Evolutionary conservation across 2,888 invertebrate species (phyloP).

Genomic region (Eledona agricola): DNA sequence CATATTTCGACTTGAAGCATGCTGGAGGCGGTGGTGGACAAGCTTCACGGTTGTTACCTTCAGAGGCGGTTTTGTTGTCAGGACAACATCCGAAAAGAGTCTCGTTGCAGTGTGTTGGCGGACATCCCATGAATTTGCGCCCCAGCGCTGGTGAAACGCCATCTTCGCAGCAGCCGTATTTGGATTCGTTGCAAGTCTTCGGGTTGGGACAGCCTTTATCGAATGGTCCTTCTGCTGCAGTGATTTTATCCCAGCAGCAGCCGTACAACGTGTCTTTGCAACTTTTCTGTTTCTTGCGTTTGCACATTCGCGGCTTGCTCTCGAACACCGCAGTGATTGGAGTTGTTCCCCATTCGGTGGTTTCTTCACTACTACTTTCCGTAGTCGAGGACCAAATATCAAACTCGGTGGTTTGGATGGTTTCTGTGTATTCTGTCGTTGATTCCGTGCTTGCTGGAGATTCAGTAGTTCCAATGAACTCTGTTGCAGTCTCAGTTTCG

Average conservation of each 20-base stretch:
- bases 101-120: constrained; percentile 74
- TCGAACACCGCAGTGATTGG: constrained; percentile 65
- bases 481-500: constrained; percentile 42
- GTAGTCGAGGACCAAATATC: constrained; percentile 55
- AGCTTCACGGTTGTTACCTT: constrained; percentile 84
- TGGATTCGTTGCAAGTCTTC: constrained; percentile 79
- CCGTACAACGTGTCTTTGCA: constrained; percentile 77
- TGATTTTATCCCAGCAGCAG: constrained; percentile 85
- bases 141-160: constrained; percentile 81
- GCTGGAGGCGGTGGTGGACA: constrained; percentile 75
- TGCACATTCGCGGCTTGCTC: constrained; percentile 67
- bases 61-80: constrained; percentile 78
- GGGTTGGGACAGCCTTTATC: constrained; percentile 78
- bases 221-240: constrained; percentile 82
- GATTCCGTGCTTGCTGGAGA: constrained; percentile 41
- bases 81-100: constrained; percentile 89
- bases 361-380: constrained; percentile 46
- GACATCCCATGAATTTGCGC: constrained; percentile 78
- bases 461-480: constrained; percentile 42
- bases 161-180: constrained; percentile 84
- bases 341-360: constrained; percentile 63
- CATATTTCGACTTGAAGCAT: constrained; percentile 73
- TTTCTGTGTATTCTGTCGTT: constrained; percentile 43
- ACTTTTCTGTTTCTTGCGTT: constrained; percentile 63
- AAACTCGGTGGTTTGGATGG: constrained; percentile 39